phyloP scores from a whole-genome alignment of 2,888 invertebrate genomes.

The Phymatocera aterrima region DNA sequence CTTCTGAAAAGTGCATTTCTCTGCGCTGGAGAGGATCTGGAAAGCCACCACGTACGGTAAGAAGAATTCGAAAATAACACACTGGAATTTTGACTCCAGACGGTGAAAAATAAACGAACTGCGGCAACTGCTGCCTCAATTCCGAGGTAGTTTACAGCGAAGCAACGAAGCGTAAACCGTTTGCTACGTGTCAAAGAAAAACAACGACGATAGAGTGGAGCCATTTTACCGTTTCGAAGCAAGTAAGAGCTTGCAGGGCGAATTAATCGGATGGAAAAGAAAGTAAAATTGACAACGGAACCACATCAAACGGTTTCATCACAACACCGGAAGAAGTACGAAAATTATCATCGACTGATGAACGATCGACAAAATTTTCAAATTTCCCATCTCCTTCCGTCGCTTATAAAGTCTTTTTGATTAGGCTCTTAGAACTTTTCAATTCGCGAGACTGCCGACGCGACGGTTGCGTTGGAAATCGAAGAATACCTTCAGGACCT shows the following conservation, averaged over 20 bases:
- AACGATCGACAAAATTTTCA: neutral
- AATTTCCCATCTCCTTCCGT: conserved; percentile 8
- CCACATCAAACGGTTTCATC: conserved; percentile 1
- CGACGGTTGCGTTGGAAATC: neutral
- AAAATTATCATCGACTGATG: neutral
- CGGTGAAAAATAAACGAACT: conserved; percentile 30
- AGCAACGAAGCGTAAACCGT: neutral
- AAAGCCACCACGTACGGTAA: neutral
- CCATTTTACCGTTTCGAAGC: neutral
- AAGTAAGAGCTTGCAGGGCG: neutral
- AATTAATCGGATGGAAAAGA: neutral
- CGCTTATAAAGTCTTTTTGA: conserved; percentile 12
- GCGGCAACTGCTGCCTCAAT: conserved; percentile 7
- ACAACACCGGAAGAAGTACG: neutral
- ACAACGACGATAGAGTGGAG: neutral
- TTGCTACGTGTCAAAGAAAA: conserved; percentile 14
- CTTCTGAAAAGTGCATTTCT: conserved; percentile 27
- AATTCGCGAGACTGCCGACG: conserved; percentile 7
- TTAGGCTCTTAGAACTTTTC: conserved; percentile 23
- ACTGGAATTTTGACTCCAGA: conserved; percentile 28
- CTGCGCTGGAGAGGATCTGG: neutral
- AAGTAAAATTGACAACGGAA: neutral
- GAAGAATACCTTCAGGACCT: conserved; percentile 8
- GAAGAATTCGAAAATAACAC: conserved; percentile 28
- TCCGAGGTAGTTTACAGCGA: conserved; percentile 23